Evolutionary conservation across 53 echinoderm and acorn worm species (phyloP).

Genomic region (Henricia sp.): DNA sequence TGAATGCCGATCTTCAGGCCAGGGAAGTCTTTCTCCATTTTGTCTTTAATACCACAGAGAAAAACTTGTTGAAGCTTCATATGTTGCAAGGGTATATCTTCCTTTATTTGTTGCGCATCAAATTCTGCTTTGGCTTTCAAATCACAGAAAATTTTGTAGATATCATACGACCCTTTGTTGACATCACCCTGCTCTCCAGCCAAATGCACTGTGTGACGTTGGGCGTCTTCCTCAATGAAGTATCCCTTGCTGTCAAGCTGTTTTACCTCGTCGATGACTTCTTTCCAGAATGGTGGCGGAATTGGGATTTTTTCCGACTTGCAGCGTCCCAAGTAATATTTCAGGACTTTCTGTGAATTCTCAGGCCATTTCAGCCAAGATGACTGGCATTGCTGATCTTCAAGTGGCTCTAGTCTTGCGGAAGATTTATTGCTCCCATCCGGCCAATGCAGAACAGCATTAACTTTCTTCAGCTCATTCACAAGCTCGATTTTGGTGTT

Average conservation of each 20-base stretch:
- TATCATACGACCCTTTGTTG: neutral
- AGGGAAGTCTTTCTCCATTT: conserved; percentile 15
- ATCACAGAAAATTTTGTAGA: neutral
- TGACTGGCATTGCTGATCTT: neutral
- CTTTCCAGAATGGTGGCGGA: conserved; percentile 14
- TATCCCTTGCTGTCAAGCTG: neutral
- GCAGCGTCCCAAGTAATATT: conserved; percentile 1
- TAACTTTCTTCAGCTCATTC: conserved; percentile 1
- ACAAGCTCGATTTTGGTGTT: neutral
- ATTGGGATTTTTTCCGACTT: conserved; percentile 4
- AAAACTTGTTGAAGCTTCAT: conserved; percentile 16
- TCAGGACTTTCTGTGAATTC: neutral
- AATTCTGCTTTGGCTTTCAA: conserved; percentile 32
- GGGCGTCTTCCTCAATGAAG: neutral
- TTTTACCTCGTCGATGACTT: neutral
- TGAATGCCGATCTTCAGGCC: conserved; percentile 23
- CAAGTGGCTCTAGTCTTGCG: conserved; percentile 17
- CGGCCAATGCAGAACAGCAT: conserved; percentile 38
- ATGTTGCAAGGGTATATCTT: neutral
- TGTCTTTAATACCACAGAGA: conserved; percentile 18
- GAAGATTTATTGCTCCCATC: neutral
- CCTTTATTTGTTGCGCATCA: conserved; percentile 28
- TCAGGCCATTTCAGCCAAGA: conserved; percentile 38
- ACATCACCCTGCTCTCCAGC: conserved; percentile 18
- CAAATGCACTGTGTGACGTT: neutral